phyloP scores from a whole-genome alignment of 2,888 invertebrate species.

The Epinotia brunnichana region DNA sequence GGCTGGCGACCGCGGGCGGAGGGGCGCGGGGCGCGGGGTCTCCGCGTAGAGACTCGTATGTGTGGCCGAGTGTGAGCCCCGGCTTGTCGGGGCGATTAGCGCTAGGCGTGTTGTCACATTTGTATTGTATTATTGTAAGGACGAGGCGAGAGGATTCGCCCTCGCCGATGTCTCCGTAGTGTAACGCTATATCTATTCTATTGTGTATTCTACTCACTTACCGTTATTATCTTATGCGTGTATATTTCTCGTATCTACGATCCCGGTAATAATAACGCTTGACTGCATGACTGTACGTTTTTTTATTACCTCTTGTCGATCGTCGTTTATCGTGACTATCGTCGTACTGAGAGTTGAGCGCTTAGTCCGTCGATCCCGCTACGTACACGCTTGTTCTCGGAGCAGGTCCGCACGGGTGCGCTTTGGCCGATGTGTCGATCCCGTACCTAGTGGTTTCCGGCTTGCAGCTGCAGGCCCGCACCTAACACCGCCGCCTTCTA shows the following conservation, averaged over 20 bases:
- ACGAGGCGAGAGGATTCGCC: slow-evolving; percentile 77
- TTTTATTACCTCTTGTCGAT: slow-evolving; percentile 83
- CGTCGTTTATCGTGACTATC: slow-evolving; percentile 79
- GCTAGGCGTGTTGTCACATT: slow-evolving; percentile 83
- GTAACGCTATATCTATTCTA: slow-evolving; percentile 80
- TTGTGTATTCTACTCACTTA: slow-evolving; percentile 79
- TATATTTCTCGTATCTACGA: slow-evolving; percentile 84
- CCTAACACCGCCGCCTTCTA: slow-evolving; percentile 83
- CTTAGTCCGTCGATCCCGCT: slow-evolving; percentile 82
- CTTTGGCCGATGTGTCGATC: slow-evolving; percentile 80
- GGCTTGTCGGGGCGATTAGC: slow-evolving; percentile 80
- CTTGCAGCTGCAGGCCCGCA: slow-evolving; percentile 80
- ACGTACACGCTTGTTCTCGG: slow-evolving; percentile 82
- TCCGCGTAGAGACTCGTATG: slow-evolving; percentile 82
- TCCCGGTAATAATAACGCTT: slow-evolving; percentile 95
- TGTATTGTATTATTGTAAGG: slow-evolving; percentile 82
- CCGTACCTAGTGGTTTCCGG: slow-evolving; percentile 77
- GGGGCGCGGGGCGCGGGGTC: slow-evolving; percentile 81
- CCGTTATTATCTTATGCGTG: slow-evolving; percentile 82
- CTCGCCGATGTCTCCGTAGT: slow-evolving; percentile 81
- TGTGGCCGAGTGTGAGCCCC: slow-evolving; percentile 74
- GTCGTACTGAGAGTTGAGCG: slow-evolving; percentile 81
- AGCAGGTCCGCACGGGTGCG: slow-evolving; percentile 80
- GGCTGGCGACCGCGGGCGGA: slow-evolving; percentile 64
- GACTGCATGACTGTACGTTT: slow-evolving; percentile 94